Evolutionary conservation across 1,140 invertebrate species (phyloP).

Genomic region (Drosophila pseudoananassae): DNA sequence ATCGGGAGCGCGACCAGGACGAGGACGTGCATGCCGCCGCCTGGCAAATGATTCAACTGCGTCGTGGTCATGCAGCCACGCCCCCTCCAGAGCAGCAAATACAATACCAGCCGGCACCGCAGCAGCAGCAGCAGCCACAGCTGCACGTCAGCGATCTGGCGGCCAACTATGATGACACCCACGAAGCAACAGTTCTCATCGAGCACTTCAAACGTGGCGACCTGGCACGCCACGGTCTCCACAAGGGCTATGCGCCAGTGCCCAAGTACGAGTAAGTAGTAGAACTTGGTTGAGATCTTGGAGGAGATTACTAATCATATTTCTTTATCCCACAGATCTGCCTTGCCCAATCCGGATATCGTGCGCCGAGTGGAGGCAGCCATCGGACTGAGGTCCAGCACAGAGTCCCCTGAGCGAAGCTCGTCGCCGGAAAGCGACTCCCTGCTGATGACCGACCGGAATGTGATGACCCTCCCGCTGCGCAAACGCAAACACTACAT

Average conservation of each 20-base stretch:
- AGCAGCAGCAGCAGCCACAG: slow-evolving; percentile 1
- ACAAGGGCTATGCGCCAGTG: slow-evolving; percentile 77
- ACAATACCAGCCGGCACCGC: slow-evolving; percentile 3
- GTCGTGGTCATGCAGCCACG: slow-evolving; percentile 52
- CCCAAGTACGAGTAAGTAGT: slow-evolving; percentile 79
- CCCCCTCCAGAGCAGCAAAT: slow-evolving; percentile 28
- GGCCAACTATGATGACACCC: slow-evolving; percentile 75
- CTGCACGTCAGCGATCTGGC: slow-evolving; percentile 66
- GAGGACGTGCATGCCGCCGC: slow-evolving; percentile 64
- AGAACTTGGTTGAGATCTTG: not conserved
- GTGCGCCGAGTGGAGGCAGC: slow-evolving; percentile 89
- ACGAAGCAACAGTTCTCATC: slow-evolving; percentile 74
- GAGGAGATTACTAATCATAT: not conserved
- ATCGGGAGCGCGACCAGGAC: slow-evolving; percentile 25
- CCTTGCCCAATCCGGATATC: slow-evolving; percentile 87
- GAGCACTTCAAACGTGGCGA: slow-evolving; percentile 79
- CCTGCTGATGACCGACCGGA: slow-evolving; percentile 85
- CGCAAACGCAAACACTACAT: slow-evolving; percentile 92
- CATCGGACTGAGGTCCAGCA: slow-evolving; percentile 87
- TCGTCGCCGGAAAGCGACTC: slow-evolving; percentile 87
- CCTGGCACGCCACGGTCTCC: slow-evolving; percentile 67
- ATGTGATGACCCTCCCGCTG: slow-evolving; percentile 89
- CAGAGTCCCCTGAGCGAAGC: slow-evolving; percentile 85
- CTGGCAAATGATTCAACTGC: slow-evolving; percentile 69
- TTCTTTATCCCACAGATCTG: slow-evolving; percentile 63